A percentile compares a stretch with the other conserved stretches of the same genome.
These are phyloP conservation scores for Lamproptera curius DNA, from an alignment of 2,888 invertebrate species.

Conservation along the genomic window DNA sequence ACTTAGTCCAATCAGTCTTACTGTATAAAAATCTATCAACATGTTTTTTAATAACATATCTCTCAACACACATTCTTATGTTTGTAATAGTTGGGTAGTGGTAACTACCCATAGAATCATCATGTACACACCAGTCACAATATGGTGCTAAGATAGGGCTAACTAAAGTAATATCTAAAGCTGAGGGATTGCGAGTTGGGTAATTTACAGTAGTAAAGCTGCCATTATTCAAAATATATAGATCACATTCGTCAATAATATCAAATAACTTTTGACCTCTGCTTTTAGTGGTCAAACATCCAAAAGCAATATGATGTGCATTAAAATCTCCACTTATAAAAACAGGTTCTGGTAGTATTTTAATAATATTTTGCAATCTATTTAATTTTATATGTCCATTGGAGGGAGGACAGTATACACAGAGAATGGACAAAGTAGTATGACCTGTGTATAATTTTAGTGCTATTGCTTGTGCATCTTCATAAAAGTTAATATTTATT, in stretches of 20 bases:
- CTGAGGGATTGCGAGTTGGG: slow-evolving; percentile 7
- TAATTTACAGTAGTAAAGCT: slow-evolving; percentile 12
- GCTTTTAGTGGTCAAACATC: slow-evolving; percentile 17
- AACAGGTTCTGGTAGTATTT: too few species aligned
- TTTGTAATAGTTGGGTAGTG: slow-evolving; percentile 23
- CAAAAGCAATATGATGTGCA: slow-evolving; percentile 26
- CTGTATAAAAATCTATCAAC: neutral
- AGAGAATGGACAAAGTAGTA: slow-evolving; percentile 11
- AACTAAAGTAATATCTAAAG: too few species aligned
- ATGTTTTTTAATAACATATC: slow-evolving; percentile 6
- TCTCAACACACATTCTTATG: slow-evolving; percentile 11
- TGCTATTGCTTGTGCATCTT: too few species aligned
- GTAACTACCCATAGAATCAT: too few species aligned
- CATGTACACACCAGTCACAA: too few species aligned
- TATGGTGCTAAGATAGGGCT: slow-evolving; percentile 8
- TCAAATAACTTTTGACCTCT: slow-evolving; percentile 19
- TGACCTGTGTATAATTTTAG: too few species aligned
- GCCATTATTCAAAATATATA: slow-evolving; percentile 22
- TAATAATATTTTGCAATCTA: too few species aligned
- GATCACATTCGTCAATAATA: slow-evolving; percentile 21
- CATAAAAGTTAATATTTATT: too few species aligned
- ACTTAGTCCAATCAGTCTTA: too few species aligned
- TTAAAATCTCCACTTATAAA: slow-evolving; percentile 23
- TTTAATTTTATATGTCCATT: too few species aligned
- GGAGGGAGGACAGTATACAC: slow-evolving; percentile 23